Evolutionary conservation across 1,140 invertebrate species (phyloP).

Genomic region (Diachasma alloeum): DNA sequence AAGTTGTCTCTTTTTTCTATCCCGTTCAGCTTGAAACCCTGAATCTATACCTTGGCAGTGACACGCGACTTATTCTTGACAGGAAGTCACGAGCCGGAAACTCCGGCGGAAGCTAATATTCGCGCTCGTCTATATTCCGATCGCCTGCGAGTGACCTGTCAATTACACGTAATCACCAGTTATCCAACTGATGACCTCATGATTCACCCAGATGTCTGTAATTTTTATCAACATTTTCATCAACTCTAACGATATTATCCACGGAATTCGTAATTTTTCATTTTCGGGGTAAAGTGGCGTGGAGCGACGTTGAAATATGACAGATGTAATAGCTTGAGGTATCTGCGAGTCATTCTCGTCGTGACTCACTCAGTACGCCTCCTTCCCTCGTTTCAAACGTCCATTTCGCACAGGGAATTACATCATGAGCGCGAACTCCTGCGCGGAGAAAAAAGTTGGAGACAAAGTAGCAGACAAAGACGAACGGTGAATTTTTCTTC

Average conservation of each 20-base stretch:
- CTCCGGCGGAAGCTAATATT: conserved; percentile 43
- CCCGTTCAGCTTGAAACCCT: not conserved
- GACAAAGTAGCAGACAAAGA: too few species aligned
- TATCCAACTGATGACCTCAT: not conserved
- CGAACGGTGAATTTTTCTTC: too few species aligned
- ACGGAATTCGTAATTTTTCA: not conserved
- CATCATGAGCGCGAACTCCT: not conserved
- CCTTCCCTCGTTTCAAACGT: not conserved
- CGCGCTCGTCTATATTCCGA: conserved; percentile 19
- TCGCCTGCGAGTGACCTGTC: not conserved
- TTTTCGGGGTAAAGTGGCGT: not conserved
- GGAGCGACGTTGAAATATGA: not conserved
- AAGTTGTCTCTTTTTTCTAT: too few species aligned
- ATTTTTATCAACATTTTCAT: not conserved
- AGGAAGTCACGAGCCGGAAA: conserved; percentile 57
- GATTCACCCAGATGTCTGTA: not conserved
- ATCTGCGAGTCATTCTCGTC: not conserved
- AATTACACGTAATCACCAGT: not conserved
- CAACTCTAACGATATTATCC: too few species aligned
- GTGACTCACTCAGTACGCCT: not conserved
- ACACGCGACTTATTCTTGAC: conserved; percentile 10
- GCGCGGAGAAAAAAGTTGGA: too few species aligned
- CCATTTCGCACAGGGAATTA: not conserved
- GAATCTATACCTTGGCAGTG: not conserved
- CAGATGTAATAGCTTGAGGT: not conserved